These are phyloP conservation scores for Papilio aristodemus DNA, from an alignment of 1,140 invertebrate species.

Conservation along the genomic window DNA sequence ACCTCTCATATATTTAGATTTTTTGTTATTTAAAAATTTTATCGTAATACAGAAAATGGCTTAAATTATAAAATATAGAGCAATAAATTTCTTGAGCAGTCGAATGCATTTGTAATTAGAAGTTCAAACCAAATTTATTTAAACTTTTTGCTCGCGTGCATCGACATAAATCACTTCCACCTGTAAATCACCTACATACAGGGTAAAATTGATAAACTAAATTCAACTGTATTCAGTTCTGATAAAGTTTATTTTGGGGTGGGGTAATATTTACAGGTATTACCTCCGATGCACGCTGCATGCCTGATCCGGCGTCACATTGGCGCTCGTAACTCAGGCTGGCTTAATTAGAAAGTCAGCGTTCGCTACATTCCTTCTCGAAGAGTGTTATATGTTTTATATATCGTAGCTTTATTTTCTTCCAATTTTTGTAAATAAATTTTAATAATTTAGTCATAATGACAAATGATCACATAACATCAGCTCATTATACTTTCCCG, in stretches of 20 bases:
- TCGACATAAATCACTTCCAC: conserved; percentile 35
- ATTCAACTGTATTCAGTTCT: neutral
- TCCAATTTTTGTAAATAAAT: too few species aligned
- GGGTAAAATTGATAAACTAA: neutral
- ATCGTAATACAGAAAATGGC: too few species aligned
- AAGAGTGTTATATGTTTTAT: conserved; percentile 17
- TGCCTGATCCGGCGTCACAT: conserved; percentile 33
- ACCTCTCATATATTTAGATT: too few species aligned
- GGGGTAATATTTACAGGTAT: conserved; percentile 1
- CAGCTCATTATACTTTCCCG: too few species aligned
- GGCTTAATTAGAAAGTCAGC: conserved; percentile 32
- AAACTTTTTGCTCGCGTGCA: conserved; percentile 32
- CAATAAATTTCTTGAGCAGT: neutral
- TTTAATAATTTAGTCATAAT: too few species aligned
- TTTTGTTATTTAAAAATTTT: too few species aligned
- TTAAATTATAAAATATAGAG: neutral
- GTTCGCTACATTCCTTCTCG: conserved; percentile 31
- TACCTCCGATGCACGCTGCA: conserved; percentile 31
- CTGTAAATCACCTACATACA: conserved; percentile 31
- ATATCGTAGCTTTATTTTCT: neutral
- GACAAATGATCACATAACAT: too few species aligned
- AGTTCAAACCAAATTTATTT: conserved; percentile 29
- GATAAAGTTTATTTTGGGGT: conserved; percentile 5
- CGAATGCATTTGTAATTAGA: conserved; percentile 25
- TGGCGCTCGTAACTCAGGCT: conserved; percentile 30